These are phyloP conservation scores for Tetraneura akinire DNA, from an alignment of 1,140 invertebrate species.

Conservation along the genomic window DNA sequence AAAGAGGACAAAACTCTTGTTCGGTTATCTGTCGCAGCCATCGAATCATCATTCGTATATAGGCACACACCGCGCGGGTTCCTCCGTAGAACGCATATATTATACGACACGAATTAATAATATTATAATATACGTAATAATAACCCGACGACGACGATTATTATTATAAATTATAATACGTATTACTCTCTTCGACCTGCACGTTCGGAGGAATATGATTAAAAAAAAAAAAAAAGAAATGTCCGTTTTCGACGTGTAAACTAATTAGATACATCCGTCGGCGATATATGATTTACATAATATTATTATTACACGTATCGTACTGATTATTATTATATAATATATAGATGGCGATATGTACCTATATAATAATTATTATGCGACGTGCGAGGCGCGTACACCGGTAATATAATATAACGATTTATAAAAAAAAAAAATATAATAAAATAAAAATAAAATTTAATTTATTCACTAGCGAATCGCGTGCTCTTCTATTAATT, in stretches of 20 bases:
- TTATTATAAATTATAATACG: neutral
- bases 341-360: no score
- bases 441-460: no score
- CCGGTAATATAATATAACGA: no score
- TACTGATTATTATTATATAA: no score
- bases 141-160: neutral
- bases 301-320: neutral
- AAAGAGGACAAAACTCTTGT: slow-evolving; percentile 26
- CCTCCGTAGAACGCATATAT: neutral
- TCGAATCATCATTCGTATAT: slow-evolving; percentile 34
- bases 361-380: no score
- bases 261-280: neutral
- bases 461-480: no score
- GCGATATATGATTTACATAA: neutral
- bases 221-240: no score
- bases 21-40: neutral
- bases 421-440: no score
- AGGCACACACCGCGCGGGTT: neutral
- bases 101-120: neutral
- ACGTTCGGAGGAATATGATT: no score
- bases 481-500: no score
- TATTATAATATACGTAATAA: neutral
- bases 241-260: neutral
- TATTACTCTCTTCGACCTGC: no score
- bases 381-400: no score